Base-by-base conservation (phyloP, 2,888 invertebrate species). In the Zhengitettix transpicula region DNA sequence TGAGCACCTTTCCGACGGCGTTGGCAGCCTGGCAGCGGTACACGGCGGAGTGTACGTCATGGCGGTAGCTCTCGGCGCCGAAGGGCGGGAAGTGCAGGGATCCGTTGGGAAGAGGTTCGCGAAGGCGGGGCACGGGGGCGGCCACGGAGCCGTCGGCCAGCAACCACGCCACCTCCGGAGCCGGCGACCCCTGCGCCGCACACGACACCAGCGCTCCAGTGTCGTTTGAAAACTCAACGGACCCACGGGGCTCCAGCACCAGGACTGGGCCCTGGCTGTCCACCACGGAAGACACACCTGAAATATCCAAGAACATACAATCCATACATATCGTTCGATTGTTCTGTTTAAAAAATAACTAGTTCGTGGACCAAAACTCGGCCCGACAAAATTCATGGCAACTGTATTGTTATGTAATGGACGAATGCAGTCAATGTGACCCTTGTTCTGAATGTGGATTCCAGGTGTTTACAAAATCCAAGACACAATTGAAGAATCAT, bases 281-380 rank as follows among this genome's bases (percentile, higher is more conserved):
- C 70, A 73, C 68, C 67, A 72, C 70, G 63, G 69, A 69, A 61
- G 70, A 70, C 66, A 71, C 70, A 62, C 72, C 73, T 73, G 68
- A 2, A 69, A 69, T 56, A 65, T 28, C 60, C 11, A 60, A 10
- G 12, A 3, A 47, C 28, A 28, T 7, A 7, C 28, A 28, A n/a
- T n/a, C 28, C 28, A 28, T 28, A 5, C 7, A 2, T 28, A 5
- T 28, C 3, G 28, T 7, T 28, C 28, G 28, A 5, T 7, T 28
- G 28, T 28, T 28, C 28, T 2, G 28, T 7, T 28, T 28, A 28
- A 2, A 28, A 28, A 28, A 5, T 28, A n/a, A n/a, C 28, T 28
- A 28, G 3, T 28, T 2, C 28, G 28, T 28, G 28, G 28, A 28
- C 28, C 28, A 28, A 28, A 28, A 28, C 28, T 7, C 7, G 7